phyloP scores from a whole-genome alignment of 2,797 vertebrate species.

The Alcedo atthis region DNA sequence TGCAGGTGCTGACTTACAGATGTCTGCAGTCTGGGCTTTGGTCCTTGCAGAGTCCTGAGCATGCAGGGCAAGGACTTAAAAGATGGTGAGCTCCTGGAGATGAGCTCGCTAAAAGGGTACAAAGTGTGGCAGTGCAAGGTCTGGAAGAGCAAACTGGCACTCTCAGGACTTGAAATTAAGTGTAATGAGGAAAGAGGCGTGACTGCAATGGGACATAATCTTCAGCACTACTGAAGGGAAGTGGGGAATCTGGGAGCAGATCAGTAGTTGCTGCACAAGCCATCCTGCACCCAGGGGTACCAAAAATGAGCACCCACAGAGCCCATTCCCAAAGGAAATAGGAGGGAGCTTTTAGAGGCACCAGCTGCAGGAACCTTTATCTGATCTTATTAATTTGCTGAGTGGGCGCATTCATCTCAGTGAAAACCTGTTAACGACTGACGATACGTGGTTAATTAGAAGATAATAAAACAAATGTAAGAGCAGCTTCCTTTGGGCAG shows the following conservation, averaged over 20 bases:
- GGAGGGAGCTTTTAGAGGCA: background rate
- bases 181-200: background rate
- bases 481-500: constrained; percentile 45
- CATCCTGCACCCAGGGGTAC: background rate
- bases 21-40: background rate
- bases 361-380: background rate
- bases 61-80: rapidly evolving
- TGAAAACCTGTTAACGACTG: background rate
- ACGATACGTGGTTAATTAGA: background rate
- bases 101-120: background rate
- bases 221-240: background rate
- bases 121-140: rapidly evolving
- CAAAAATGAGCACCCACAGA: background rate
- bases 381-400: background rate
- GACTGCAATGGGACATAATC: background rate
- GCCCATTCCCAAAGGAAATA: background rate
- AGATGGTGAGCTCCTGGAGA: background rate
- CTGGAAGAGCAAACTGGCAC: background rate
- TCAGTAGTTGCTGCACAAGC: background rate
- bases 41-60: background rate
- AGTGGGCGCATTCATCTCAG: background rate
- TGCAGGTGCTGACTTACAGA: background rate
- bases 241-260: background rate
- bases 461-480: constrained; percentile 5
- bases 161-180: rapidly evolving